phyloP scores from a whole-genome alignment of 2,113 vertebrate genomes.

The Glaucidium brasilianum region DNA sequence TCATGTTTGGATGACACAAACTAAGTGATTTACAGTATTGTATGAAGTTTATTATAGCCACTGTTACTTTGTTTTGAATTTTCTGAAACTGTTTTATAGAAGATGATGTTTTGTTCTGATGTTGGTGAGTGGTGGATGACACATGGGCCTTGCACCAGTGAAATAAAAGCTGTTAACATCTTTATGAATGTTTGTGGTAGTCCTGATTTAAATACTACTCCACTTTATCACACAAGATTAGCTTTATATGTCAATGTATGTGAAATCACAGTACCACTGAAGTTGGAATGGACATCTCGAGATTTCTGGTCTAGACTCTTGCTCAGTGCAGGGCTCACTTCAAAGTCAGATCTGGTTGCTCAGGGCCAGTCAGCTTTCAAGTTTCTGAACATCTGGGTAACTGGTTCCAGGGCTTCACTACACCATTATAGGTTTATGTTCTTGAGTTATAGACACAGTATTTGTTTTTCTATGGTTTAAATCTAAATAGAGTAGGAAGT shows the following conservation, averaged over 20 bases:
- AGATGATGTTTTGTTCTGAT: slow-evolving; percentile 46
- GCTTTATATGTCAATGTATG: background rate
- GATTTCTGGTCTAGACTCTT: background rate
- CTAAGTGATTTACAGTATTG: background rate
- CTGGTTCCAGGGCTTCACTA: background rate
- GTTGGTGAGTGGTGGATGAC: slow-evolving; percentile 50
- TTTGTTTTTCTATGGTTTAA: background rate
- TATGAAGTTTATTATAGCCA: slow-evolving; percentile 26
- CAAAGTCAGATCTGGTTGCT: background rate
- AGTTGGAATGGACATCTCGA: background rate
- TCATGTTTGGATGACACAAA: slow-evolving; percentile 22
- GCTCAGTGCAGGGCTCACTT: background rate
- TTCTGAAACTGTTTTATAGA: slow-evolving; percentile 48
- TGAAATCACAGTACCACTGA: background rate
- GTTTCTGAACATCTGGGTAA: background rate
- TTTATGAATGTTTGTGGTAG: slow-evolving; percentile 14
- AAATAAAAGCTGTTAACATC: slow-evolving; percentile 74
- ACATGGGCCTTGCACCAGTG: slow-evolving; percentile 38
- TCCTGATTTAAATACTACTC: background rate
- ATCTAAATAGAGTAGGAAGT: background rate
- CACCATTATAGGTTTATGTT: background rate
- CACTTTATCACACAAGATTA: background rate
- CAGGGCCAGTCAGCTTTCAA: background rate
- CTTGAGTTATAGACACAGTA: background rate
- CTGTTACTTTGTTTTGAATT: slow-evolving; percentile 44